Evolutionary conservation across 1,140 invertebrate genomes (phyloP).

Genomic region (Trinorchestia longiramus): DNA sequence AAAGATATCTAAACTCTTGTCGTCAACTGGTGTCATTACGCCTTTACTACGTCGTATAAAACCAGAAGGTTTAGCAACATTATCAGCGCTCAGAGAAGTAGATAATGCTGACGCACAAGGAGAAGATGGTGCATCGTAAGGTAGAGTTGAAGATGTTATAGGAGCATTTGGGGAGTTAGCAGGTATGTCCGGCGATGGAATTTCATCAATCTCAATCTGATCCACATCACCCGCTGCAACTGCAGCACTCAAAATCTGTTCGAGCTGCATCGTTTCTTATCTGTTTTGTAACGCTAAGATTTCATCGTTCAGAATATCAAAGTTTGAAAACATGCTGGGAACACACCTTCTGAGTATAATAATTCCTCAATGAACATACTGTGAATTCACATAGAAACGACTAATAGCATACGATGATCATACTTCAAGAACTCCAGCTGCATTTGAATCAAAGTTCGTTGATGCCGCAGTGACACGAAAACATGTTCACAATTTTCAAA

Average conservation of each 20-base stretch:
- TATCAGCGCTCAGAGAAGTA: not conserved
- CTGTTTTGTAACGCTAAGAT: not conserved
- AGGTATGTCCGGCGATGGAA: constrained; percentile 51
- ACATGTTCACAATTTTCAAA: not conserved
- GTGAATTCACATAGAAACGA: not conserved
- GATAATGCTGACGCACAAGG: not conserved
- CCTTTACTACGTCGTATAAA: not conserved
- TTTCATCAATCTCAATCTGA: constrained; percentile 25
- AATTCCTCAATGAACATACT: not conserved
- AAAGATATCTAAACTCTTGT: not conserved
- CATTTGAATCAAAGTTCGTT: not conserved
- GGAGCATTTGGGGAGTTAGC: not conserved
- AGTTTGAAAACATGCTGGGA: not conserved
- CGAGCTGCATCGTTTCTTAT: constrained; percentile 60
- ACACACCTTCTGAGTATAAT: not conserved
- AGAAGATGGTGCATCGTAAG: not conserved
- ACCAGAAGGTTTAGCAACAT: not conserved
- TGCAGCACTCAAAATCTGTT: constrained; percentile 64
- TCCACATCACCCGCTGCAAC: constrained; percentile 64
- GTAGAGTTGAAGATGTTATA: not conserved
- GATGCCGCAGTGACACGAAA: not conserved
- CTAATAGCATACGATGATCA: not conserved
- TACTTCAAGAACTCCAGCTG: not conserved
- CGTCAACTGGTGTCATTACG: not conserved
- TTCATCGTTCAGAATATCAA: not conserved